These are phyloP conservation scores for Drosophila ustulata DNA, from an alignment of 2,888 invertebrate genomes.

Conservation along the genomic window DNA sequence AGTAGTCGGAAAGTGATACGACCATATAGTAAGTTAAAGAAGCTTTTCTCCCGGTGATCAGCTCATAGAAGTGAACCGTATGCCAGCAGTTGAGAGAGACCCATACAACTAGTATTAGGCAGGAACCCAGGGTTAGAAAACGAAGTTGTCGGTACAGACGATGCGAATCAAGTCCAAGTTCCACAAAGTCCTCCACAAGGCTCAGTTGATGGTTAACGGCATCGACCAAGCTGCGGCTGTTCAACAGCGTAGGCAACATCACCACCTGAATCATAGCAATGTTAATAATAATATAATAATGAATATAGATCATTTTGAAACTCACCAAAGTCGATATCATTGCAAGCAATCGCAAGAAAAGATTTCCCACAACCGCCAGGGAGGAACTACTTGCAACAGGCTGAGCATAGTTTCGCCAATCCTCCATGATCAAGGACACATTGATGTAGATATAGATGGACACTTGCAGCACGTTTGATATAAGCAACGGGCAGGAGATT, in stretches of 20 bases:
- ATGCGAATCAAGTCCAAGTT: conserved; percentile 47
- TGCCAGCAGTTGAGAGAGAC: conserved; percentile 56
- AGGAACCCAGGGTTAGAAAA: neutral
- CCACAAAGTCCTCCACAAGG: conserved; percentile 36
- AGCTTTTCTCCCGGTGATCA: conserved; percentile 48
- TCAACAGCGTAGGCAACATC: conserved; percentile 36
- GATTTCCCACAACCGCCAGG: conserved; percentile 47
- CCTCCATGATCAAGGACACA: conserved; percentile 37
- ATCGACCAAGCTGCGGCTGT: conserved; percentile 21
- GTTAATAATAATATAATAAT: too few relatives aligned
- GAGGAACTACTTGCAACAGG: conserved; percentile 56
- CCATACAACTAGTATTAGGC: conserved; percentile 2
- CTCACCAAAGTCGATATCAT: conserved; percentile 43
- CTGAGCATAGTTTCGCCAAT: conserved; percentile 53
- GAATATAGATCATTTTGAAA: neutral
- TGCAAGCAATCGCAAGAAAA: conserved; percentile 53
- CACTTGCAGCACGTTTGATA: conserved; percentile 47
- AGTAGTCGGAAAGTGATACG: conserved; percentile 58
- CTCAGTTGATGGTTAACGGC: conserved; percentile 44
- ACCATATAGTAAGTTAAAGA: conserved; percentile 50
- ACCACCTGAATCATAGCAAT: conserved; percentile 17
- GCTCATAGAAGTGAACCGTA: conserved; percentile 59
- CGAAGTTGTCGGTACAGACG: conserved; percentile 43
- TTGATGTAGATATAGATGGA: conserved; percentile 61
- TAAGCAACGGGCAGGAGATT: conserved; percentile 42